phyloP scores from a whole-genome alignment of 2,888 invertebrate species.

The Cheilosia variabilis region DNA sequence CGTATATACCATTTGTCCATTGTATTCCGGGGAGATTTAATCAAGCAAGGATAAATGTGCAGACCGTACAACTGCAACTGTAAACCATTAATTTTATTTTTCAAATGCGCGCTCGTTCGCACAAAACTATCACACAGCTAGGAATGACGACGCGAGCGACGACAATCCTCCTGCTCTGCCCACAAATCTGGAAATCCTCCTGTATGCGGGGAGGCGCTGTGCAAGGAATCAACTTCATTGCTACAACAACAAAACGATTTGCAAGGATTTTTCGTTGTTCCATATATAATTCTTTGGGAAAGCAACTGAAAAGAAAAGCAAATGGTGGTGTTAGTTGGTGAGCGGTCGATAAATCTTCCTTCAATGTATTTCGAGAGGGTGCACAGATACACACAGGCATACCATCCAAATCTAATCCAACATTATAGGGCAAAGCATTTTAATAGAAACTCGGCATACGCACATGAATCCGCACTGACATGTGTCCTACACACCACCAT shows the following conservation, averaged over 20 bases:
- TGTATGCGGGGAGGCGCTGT: conserved; percentile 21
- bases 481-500: conserved; percentile 60
- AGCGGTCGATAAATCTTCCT: conserved; percentile 72
- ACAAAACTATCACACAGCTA: conserved; percentile 56
- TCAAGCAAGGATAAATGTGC: conserved; percentile 66
- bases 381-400: conserved; percentile 19
- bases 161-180: conserved; percentile 28
- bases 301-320: conserved; percentile 36
- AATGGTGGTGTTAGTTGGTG: conserved; percentile 58
- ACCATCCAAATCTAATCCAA: conserved; percentile 66
- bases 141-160: conserved; percentile 45
- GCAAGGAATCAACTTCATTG: conserved; percentile 45
- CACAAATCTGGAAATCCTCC: conserved; percentile 53
- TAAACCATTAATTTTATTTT: conserved; percentile 74
- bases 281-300: not conserved
- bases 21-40: conserved; percentile 67
- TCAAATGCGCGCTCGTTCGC: conserved; percentile 54
- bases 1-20: conserved; percentile 25
- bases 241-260: conserved; percentile 63
- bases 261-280: conserved; percentile 38
- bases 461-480: conserved; percentile 32
- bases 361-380: conserved; percentile 50
- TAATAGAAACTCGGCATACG: conserved; percentile 51
- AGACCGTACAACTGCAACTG: conserved; percentile 70
- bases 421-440: conserved; percentile 33